Base-by-base conservation (phyloP, 1,140 invertebrate genomes). In the Pseudomyrmex sp. region DNA sequence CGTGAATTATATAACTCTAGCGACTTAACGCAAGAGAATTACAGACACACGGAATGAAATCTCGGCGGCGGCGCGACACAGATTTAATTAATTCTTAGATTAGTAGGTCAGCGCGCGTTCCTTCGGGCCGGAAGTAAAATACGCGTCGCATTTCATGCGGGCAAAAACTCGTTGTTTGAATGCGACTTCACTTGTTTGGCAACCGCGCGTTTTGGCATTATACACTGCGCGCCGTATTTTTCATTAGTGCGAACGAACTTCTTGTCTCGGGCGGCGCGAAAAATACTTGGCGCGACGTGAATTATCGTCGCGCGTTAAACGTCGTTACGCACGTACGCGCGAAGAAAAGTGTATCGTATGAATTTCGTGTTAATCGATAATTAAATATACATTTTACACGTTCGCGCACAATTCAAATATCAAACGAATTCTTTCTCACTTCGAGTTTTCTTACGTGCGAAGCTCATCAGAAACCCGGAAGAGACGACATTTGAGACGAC, bases 71-170 rank as follows among this genome's bases (percentile, higher is more conserved):
- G 54, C 13, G 23, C 15, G 46, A 48, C 58, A 63, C 58, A 63
- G 70, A 62, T 62, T 82, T 82, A 88, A 84, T 87, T 84, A 88
- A 88, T 88, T 87, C 56, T 63, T 56, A 23, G 15, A 61, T 65
- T 59, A 70, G 85, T 74, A 75, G 70, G 63, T 50, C 84, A 80
- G 54, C 54, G 50, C 59, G 46, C 54, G 35, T 35, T 35, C 0
- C 35, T 35, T 35, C 35, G 35, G 5, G 5, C 35, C 35, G 76
- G 54, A 72, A 72, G 54, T 72, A 80, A 70, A 76, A 80, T 80
- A 80, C 44, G 23, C 50, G 54, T 80, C 76, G 76, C 50, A 8
- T 63, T 65, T 54, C 13, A 50, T 48, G 12, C 9, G 4, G 56
- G 15, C 52, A 77, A 69, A 59, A 87, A 69, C 68, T 58, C 68